Conservation (phyloP, 2,113 vertebrate genomes). For the Erinaceus europaeus region DNA sequence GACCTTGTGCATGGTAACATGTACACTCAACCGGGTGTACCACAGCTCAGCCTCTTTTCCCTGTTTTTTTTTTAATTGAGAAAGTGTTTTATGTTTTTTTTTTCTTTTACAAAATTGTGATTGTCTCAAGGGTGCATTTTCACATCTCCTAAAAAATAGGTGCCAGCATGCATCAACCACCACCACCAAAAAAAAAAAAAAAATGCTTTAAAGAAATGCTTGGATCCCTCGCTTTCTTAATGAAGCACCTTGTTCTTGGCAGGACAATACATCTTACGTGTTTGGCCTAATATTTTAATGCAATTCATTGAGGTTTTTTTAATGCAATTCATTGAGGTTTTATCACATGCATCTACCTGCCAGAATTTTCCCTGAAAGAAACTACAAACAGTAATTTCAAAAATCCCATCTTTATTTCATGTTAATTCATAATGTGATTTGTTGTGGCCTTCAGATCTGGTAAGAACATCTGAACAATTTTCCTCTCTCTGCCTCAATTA, state of each 20-base stretch:
- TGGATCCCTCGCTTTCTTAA: not conserved
- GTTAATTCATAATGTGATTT: conserved; percentile 15
- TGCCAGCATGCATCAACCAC: too few species aligned
- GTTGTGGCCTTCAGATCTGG: not conserved
- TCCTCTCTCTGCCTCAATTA: not conserved
- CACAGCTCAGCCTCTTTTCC: too few species aligned
- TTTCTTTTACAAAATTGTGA: too few species aligned
- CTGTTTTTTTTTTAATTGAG: too few species aligned
- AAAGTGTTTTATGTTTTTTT: too few species aligned
- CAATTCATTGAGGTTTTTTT: conserved; percentile 11
- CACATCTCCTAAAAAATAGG: too few species aligned
- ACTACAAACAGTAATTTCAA: not conserved
- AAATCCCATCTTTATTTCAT: conserved; percentile 18
- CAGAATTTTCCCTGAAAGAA: not conserved
- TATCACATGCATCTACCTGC: not conserved
- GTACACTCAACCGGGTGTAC: too few species aligned
- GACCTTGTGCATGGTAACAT: too few species aligned
- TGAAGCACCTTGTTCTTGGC: not conserved
- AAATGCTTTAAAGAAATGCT: not conserved
- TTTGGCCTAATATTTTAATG: conserved; percentile 33
- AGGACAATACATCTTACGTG: not conserved
- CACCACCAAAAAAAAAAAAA: too few species aligned
- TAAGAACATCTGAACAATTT: not conserved
- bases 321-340: too few species aligned
- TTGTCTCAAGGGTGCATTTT: too few species aligned